A percentile compares a stretch with the other conserved stretches of the same genome.
phyloP scores from a whole-genome alignment of 1,140 invertebrate species.

The Phymorhynchus buccinoides region DNA sequence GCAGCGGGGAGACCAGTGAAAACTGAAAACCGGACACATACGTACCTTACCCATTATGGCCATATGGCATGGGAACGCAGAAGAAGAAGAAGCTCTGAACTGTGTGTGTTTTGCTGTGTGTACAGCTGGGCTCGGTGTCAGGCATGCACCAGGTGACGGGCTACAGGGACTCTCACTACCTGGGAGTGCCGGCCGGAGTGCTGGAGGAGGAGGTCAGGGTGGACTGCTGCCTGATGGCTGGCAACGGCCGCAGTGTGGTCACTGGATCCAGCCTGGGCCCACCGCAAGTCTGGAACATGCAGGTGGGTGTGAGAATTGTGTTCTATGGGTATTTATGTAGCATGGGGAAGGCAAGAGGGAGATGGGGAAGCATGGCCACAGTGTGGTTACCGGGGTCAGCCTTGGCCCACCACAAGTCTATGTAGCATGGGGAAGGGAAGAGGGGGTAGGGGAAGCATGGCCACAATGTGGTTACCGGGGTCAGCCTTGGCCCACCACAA shows the following conservation, averaged over 20 bases:
- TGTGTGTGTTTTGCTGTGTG: constrained; percentile 12
- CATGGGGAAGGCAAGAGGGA: no score
- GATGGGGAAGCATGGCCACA: no score
- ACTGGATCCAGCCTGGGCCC: constrained; percentile 71
- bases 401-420: constrained; percentile 73
- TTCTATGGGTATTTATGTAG: no score
- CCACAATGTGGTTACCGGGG: constrained; percentile 70
- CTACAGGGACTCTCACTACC: constrained; percentile 43
- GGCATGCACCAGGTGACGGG: constrained; percentile 57
- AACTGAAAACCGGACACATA: no score
- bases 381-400: no score
- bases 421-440: no score
- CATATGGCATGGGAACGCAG: no score
- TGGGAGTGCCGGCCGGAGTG: constrained; percentile 60
- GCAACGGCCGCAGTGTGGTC: constrained; percentile 67
- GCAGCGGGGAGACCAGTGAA: no score
- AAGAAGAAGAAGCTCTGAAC: no score
- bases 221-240: constrained; percentile 70
- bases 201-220: constrained; percentile 70
- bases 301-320: constrained; percentile 61
- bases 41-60: no score
- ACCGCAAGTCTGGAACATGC: constrained; percentile 74
- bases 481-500: constrained; percentile 71
- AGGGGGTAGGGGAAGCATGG: no score
- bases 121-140: constrained; percentile 52